Percentiles rank a stretch among this genome's conserved stretches.
Conservation (phyloP, 2,113 vertebrate species). For the Megaleporinus macrocephalus region DNA sequence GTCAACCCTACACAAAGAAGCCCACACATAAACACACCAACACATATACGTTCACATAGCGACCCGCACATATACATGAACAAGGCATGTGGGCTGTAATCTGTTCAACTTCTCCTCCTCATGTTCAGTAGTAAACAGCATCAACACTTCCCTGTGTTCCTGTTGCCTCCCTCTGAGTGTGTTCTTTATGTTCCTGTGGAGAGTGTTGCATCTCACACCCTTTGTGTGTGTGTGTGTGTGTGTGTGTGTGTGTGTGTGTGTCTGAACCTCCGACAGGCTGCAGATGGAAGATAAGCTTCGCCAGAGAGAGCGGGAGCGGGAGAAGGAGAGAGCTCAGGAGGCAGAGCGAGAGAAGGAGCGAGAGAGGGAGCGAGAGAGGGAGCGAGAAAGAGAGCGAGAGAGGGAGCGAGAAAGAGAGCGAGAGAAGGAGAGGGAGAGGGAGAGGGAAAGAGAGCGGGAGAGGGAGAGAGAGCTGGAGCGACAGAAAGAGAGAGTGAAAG, state of each 20-base stretch:
- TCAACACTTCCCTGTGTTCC: constrained; percentile 55
- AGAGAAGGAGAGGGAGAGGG: constrained; percentile 80
- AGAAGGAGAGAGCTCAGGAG: constrained; percentile 79
- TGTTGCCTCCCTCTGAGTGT: constrained; percentile 51
- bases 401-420: constrained; percentile 79
- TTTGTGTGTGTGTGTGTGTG: constrained; percentile 37
- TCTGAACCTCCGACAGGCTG: constrained; percentile 77
- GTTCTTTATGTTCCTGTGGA: constrained; percentile 57
- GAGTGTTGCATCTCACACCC: constrained; percentile 61
- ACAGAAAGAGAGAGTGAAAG: constrained; percentile 85
- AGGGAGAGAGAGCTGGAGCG: constrained; percentile 82
- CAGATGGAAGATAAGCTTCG: constrained; percentile 95
- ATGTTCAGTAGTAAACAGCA: constrained; percentile 50
- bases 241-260: constrained; percentile 25
- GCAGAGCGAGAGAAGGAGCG: constrained; percentile 81
- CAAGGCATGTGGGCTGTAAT: constrained; percentile 45
- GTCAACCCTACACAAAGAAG: constrained; percentile 20
- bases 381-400: constrained; percentile 82
- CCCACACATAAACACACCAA: constrained; percentile 27
- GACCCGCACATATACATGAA: constrained; percentile 19
- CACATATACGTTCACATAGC: neutral
- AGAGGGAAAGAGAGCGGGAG: constrained; percentile 82
- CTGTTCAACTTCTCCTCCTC: constrained; percentile 46
- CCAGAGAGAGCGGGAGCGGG: constrained; percentile 84
- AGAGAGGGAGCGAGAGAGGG: constrained; percentile 81